phyloP scores from a whole-genome alignment of 2,888 invertebrate species.

The Cataglyphis rosenhaueri region DNA sequence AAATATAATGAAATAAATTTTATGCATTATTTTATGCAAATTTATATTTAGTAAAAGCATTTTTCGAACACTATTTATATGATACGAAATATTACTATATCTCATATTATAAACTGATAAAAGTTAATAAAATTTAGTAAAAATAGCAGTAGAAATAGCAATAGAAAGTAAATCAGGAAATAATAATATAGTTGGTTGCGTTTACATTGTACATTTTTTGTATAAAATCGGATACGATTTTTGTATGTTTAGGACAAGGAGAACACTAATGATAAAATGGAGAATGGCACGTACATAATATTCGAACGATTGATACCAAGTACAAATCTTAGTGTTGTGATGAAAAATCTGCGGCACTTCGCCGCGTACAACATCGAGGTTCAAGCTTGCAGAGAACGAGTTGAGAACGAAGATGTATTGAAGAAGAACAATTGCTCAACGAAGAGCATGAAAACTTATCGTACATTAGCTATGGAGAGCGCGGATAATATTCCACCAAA shows the following conservation, averaged over 20 bases:
- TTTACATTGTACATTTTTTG: constrained; percentile 21
- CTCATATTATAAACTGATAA: neutral
- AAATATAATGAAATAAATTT: neutral
- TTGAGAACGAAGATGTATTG: constrained; percentile 84
- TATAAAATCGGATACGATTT: too few species aligned
- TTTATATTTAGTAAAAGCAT: constrained; percentile 9
- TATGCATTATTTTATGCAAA: neutral
- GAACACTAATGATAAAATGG: constrained; percentile 62
- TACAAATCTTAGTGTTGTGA: constrained; percentile 85
- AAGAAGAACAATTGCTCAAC: constrained; percentile 86
- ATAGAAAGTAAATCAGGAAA: neutral
- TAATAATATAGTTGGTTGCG: neutral
- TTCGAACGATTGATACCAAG: constrained; percentile 77
- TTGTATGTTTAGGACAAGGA: constrained; percentile 62
- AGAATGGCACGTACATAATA: constrained; percentile 67
- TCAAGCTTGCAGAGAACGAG: constrained; percentile 91
- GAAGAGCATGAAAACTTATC: constrained; percentile 85
- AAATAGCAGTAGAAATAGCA: constrained; percentile 1
- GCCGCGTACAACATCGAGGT: constrained; percentile 92
- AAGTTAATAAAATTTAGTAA: neutral
- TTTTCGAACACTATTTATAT: neutral
- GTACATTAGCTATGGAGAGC: constrained; percentile 85
- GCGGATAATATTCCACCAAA: constrained; percentile 82
- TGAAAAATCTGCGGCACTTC: constrained; percentile 91
- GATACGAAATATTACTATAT: neutral